Evolutionary conservation across 2,797 vertebrate species (phyloP).

Genomic region (Sphenodon punctatus): DNA sequence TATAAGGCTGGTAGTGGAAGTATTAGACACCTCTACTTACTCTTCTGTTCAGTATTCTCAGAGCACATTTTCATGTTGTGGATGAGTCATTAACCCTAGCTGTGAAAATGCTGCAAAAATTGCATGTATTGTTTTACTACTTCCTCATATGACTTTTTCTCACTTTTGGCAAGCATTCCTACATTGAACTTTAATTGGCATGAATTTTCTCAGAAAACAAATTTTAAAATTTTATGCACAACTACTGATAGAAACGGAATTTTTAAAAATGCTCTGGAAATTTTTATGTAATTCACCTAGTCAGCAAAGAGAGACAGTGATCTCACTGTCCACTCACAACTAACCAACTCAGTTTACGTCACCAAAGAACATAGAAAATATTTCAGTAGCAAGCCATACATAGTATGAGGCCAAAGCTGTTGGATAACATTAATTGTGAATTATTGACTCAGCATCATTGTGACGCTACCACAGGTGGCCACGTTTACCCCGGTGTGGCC

Average conservation of each 20-base stretch:
- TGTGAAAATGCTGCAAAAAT: too few species aligned
- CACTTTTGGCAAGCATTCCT: background rate
- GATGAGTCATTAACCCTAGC: background rate
- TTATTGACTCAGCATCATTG: too few species aligned
- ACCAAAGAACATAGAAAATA: background rate
- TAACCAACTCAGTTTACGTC: background rate
- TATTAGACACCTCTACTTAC: background rate
- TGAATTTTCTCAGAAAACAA: constrained; percentile 12
- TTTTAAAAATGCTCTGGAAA: constrained; percentile 34
- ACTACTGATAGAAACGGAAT: constrained; percentile 26
- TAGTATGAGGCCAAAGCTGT: too few species aligned
- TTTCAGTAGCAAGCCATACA: too few species aligned
- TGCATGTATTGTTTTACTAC: background rate
- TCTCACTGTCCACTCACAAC: background rate
- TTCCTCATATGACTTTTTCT: background rate
- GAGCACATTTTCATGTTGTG: background rate
- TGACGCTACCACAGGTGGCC: too few species aligned
- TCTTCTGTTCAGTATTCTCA: accelerated
- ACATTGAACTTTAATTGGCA: background rate
- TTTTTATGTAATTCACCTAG: background rate
- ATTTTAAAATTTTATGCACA: constrained; percentile 21
- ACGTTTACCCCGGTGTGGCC: too few species aligned
- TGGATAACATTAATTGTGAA: background rate
- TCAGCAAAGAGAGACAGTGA: constrained; percentile 7
- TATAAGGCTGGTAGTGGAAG: background rate